Evolutionary conservation across 2,113 vertebrate genomes (phyloP).

Genomic region (Pygoscelis antarcticus): DNA sequence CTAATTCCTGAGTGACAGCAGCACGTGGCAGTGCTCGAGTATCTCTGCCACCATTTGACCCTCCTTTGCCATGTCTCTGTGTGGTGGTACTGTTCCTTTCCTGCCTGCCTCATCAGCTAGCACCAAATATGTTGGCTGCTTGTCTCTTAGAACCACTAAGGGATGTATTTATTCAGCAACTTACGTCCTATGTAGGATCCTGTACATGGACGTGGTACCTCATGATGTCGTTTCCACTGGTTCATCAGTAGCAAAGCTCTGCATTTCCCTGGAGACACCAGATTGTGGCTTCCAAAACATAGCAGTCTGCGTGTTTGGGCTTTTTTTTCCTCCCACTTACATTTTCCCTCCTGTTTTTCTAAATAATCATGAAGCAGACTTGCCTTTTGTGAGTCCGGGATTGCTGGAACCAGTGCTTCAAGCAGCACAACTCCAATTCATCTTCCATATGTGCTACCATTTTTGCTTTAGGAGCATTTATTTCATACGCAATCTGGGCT

Average conservation of each 20-base stretch:
- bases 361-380: neutral
- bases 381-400: neutral
- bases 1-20: neutral
- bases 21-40: rapidly evolving
- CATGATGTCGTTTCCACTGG: neutral
- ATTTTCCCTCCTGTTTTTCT: neutral
- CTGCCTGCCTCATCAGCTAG: neutral
- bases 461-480: neutral
- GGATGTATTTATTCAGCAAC: neutral
- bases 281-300: neutral
- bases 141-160: neutral
- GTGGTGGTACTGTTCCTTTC: neutral
- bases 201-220: neutral
- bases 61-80: neutral
- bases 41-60: neutral
- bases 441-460: neutral
- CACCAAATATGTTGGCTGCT: neutral
- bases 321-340: neutral
- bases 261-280: neutral
- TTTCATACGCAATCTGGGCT: neutral
- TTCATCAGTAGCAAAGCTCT: neutral
- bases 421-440: neutral
- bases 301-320: neutral
- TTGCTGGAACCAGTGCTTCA: neutral
- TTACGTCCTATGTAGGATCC: neutral